Base-by-base conservation (phyloP, 2,113 vertebrate genomes). In the Muntiacus reevesi region DNA sequence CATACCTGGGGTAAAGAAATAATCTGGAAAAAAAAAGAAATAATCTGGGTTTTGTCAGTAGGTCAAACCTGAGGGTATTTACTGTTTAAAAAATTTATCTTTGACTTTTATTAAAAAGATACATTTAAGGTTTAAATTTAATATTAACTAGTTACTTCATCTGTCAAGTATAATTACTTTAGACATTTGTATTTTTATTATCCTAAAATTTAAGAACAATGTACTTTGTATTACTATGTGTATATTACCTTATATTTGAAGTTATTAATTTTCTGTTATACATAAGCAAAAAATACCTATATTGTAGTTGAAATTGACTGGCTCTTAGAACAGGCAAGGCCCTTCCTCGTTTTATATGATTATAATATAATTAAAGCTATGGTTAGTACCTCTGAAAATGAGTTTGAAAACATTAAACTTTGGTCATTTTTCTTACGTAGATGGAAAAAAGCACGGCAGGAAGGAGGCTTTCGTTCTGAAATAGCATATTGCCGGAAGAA, bases 401-500 rank as follows among this genome's bases (percentile, higher is more conserved):
- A 88, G 9, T 71, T 60, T 71, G 30, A 23, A 57, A 81, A 43
- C 7, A 7, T 33, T 94, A 25, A 81, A 23, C 74, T 86, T 62
- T 59, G 25, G 11, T 87, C 40, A 13, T 88, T 93, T 95, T 62
- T 23, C 97, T 96, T 96, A 3, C 21, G 4, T 93, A 99, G 99
- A 55, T 99, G 99, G 99, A 99, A 99, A 97, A 99, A 97, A 59
- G 99, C 99, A 9, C 98, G 98, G 85, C 97, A 97, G 14, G 99
- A 99, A 50, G 99, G 99, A 0, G 99, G 99, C 0, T 99, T 95
- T 79, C 99, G 98, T 97, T 97, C 99, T 85, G 99, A 99, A 98
- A 99, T 99, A 97, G 97, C 98, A 5, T 99, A 99, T 0, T 99
- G 99, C 95, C 99, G 99, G 98, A 99, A 99, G 89, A 98, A 99